Evolutionary conservation across 1,140 invertebrate species (phyloP).

Genomic region (Drosophila burlai): DNA sequence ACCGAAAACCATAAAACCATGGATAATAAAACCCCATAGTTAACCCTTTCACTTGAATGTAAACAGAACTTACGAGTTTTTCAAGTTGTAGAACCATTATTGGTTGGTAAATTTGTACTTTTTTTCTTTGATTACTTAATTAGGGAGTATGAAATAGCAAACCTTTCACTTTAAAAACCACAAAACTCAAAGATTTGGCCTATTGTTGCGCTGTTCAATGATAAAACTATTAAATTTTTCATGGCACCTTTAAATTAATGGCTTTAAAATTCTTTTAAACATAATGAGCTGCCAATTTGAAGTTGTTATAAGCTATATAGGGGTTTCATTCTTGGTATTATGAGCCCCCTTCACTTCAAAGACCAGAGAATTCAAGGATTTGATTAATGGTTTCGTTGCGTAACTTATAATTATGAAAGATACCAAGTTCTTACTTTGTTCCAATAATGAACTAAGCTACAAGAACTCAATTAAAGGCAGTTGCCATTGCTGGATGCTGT

Average conservation of each 20-base stretch:
- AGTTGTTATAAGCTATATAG: constrained; percentile 3
- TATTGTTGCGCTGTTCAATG: constrained; percentile 1
- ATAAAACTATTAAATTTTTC: constrained; percentile 13
- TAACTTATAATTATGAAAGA: constrained; percentile 7
- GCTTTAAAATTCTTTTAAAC: constrained; percentile 2
- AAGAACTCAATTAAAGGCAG: constrained; percentile 11
- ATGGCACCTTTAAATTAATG: constrained; percentile 11
- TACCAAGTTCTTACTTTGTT: constrained; percentile 7
- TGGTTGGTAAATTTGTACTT: background rate
- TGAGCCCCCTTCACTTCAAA: constrained; percentile 7
- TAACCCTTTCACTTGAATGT: constrained; percentile 16
- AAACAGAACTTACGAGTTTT: constrained; percentile 2
- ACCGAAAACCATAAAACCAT: constrained; percentile 3
- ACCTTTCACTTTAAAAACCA: constrained; percentile 23
- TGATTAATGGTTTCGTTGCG: constrained; percentile 17
- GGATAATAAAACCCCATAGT: constrained; percentile 4
- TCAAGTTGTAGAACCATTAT: background rate
- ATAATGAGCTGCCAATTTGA: constrained; percentile 15
- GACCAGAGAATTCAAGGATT: background rate
- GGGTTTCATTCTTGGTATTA: background rate
- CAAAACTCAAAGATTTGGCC: background rate
- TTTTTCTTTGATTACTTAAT: constrained; percentile 3
- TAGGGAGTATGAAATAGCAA: background rate
- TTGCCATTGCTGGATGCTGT: constrained; percentile 10
- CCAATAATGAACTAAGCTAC: background rate